phyloP scores from a whole-genome alignment of 2,797 vertebrate species.

The Morelia viridis region DNA sequence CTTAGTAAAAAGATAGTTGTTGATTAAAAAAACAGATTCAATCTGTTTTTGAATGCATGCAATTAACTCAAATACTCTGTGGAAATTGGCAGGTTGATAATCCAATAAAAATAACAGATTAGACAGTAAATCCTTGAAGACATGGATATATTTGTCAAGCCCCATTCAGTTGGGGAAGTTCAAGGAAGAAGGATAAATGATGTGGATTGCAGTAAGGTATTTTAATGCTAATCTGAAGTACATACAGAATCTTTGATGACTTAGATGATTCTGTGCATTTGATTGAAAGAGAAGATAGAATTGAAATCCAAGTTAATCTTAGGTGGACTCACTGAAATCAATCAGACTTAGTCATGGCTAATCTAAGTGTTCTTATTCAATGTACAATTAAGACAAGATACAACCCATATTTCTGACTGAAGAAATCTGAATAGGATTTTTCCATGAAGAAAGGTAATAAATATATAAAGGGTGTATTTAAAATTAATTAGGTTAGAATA shows the following conservation, averaged over 20 bases:
- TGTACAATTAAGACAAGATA: neutral
- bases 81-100: conserved; percentile 27
- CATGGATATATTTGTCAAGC: conserved; percentile 7
- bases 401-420: neutral
- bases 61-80: conserved; percentile 17
- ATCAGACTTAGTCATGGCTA: neutral
- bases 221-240: conserved; percentile 3
- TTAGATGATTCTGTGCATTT: neutral
- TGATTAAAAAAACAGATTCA: neutral
- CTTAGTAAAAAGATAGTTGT: neutral
- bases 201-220: neutral
- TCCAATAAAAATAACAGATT: conserved; percentile 18
- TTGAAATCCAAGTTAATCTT: neutral
- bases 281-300: neutral
- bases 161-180: neutral
- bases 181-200: neutral
- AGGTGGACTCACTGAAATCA: neutral
- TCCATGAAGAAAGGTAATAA: neutral
- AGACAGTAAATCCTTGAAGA: neutral
- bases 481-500: neutral
- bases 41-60: conserved; percentile 12
- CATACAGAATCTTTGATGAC: neutral
- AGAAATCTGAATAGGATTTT: neutral
- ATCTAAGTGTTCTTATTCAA: neutral
- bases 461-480: neutral